Base-by-base conservation (phyloP, 2,888 invertebrate species). In the Cheilosia scutellata region DNA sequence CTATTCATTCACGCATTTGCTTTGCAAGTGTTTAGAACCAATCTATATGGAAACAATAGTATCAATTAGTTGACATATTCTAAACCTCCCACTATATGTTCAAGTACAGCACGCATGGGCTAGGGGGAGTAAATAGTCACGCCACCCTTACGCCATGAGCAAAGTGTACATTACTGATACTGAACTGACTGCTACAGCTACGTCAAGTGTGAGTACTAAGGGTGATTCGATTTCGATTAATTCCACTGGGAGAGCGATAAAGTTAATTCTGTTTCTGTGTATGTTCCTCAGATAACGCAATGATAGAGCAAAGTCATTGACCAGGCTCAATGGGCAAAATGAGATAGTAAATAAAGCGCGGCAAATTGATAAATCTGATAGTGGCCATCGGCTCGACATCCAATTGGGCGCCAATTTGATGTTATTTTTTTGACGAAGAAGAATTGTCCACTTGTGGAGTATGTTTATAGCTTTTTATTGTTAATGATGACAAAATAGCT, bases 301-400 rank as follows among this genome's bases (percentile, higher is more conserved):
- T 63, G 44, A 66, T 55, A 60, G 53, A 7, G 16, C 55, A 47
- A 62, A 63, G 83, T 78, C 83, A 83, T 83, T 83, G 83, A 79
- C 83, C 83, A 78, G 53, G 42, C 58, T 62, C 27, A 27, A 40
- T 72, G 42, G 44, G 60, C 77, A 55, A 53, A 55, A 62, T 65
- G 51, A 20, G 76, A 71, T 77, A 58, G 58, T 20, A 37, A 47
- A 40, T 37, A 40, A 53, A 51, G 44, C 53, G 63, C 77, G 76
- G 37, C 42, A 77, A 77, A 71, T 57, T 60, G 31, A 51, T 7
- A 40, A 65, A 51, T 31, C 49, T 57, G 55, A 63, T 70, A 58
- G 44, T 63, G 49, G 20, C 20, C 20, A 20, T 20, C 20, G 20
- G n/a, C 37, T 20, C n/a, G 16, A 7, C 51, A 37, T 47, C 29